A percentile compares a stretch with the other conserved stretches of the same genome.
Evolutionary conservation across 2,797 vertebrate genomes (phyloP).

Genomic region (Acrossocheilus wenchowensis): DNA sequence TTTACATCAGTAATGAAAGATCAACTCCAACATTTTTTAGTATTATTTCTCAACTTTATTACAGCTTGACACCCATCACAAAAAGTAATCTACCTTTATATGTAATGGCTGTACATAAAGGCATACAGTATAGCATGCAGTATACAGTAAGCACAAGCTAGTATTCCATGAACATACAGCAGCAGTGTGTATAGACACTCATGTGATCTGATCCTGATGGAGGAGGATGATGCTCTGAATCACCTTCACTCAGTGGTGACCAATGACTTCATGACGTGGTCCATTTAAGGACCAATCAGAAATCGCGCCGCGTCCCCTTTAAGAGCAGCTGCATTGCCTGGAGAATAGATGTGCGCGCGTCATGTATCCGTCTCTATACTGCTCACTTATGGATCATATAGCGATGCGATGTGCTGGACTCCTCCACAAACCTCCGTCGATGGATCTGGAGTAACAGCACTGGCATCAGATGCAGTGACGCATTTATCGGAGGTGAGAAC

Average conservation of each 20-base stretch:
- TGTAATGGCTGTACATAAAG: too few species aligned
- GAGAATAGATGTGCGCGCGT: slow-evolving; percentile 25
- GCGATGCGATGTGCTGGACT: slow-evolving; percentile 1
- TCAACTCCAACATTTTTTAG: too few species aligned
- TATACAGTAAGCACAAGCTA: not conserved
- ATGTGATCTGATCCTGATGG: not conserved
- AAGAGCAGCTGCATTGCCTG: slow-evolving; percentile 35
- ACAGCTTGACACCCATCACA: too few species aligned
- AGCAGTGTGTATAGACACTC: not conserved
- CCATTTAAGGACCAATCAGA: slow-evolving; percentile 31
- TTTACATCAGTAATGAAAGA: too few species aligned
- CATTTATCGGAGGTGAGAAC: slow-evolving; percentile 29
- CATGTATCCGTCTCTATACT: not conserved
- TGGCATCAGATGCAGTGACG: not conserved
- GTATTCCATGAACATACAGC: not conserved
- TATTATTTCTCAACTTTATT: too few species aligned
- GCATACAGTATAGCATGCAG: too few species aligned
- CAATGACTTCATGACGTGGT: slow-evolving; percentile 44
- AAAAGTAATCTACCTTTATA: too few species aligned
- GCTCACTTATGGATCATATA: not conserved
- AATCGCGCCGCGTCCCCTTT: not conserved
- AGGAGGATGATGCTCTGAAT: slow-evolving; percentile 31
- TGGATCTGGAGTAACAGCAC: not conserved
- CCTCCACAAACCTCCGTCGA: not conserved
- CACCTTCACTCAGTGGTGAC: slow-evolving; percentile 25